Evolutionary conservation across 2,797 vertebrate genomes (phyloP).

Genomic region (Myotis findleyi): DNA sequence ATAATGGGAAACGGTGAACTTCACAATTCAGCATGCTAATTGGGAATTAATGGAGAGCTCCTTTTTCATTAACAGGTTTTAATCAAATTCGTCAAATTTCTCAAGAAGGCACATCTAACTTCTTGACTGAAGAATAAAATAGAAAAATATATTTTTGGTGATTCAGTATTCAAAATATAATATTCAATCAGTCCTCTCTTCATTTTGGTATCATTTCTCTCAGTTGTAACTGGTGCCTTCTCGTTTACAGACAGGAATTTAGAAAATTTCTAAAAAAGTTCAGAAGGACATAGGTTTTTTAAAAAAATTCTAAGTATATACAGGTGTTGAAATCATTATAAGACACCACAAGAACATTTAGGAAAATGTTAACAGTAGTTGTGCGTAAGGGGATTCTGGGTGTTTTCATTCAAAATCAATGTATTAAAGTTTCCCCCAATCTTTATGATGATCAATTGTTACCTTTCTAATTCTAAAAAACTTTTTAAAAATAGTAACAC

Average conservation of each 20-base stretch:
- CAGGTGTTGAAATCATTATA: background rate
- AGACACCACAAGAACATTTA: background rate
- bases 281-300: background rate
- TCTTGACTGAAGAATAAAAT: background rate
- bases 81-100: background rate
- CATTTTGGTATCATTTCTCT: background rate
- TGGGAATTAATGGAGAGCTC: too few relatives aligned
- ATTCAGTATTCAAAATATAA: background rate
- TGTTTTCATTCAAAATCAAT: slow-evolving; percentile 19
- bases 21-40: background rate
- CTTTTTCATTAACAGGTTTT: background rate
- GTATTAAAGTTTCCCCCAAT: background rate
- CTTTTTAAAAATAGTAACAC: background rate
- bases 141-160: background rate
- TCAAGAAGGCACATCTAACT: background rate
- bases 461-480: background rate
- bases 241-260: background rate
- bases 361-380: background rate
- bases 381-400: background rate
- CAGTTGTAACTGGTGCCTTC: background rate
- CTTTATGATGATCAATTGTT: background rate
- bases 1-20: background rate
- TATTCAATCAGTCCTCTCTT: background rate
- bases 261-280: background rate
- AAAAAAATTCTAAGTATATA: background rate